Conservation (phyloP, 2,888 invertebrate genomes). For the Ophioninae sp. region DNA sequence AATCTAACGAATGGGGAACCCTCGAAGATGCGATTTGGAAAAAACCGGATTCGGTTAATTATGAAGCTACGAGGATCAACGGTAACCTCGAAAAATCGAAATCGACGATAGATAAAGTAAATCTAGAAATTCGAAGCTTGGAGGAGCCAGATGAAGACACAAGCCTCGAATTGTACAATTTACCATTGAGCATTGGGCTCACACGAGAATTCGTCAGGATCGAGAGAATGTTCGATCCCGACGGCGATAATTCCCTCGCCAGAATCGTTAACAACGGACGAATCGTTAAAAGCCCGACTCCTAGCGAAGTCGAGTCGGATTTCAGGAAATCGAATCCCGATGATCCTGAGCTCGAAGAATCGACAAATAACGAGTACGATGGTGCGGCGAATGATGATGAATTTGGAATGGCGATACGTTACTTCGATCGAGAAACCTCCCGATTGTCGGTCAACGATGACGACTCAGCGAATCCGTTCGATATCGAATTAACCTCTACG, state of each 20-base stretch:
- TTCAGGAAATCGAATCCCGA: constrained; percentile 70
- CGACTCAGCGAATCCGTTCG: constrained; percentile 3
- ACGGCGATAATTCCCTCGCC: constrained; percentile 75
- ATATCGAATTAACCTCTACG: constrained; percentile 64
- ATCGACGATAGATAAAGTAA: constrained; percentile 83
- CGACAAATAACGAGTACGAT: constrained; percentile 11
- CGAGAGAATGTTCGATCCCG: constrained; percentile 75
- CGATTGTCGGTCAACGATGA: constrained; percentile 46
- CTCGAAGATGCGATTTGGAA: constrained; percentile 89
- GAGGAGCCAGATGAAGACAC: constrained; percentile 60
- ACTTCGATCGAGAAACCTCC: constrained; percentile 71
- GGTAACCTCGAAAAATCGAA: constrained; percentile 85
- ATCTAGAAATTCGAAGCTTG: constrained; percentile 12
- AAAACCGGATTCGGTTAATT: constrained; percentile 80
- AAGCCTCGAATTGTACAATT: constrained; percentile 74
- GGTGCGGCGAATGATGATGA: constrained; percentile 65
- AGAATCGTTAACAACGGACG: constrained; percentile 76
- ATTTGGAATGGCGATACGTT: constrained; percentile 73
- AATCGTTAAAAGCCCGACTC: constrained; percentile 73
- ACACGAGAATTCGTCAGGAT: constrained; percentile 75
- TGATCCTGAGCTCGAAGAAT: constrained; percentile 57
- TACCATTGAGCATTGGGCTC: constrained; percentile 74
- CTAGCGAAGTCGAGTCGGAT: constrained; percentile 73
- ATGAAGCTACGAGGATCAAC: constrained; percentile 60
- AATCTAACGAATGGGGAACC: constrained; percentile 89